Evolutionary conservation across 2,113 vertebrate genomes (phyloP).

Genomic region (Pycnonotus jocosus): DNA sequence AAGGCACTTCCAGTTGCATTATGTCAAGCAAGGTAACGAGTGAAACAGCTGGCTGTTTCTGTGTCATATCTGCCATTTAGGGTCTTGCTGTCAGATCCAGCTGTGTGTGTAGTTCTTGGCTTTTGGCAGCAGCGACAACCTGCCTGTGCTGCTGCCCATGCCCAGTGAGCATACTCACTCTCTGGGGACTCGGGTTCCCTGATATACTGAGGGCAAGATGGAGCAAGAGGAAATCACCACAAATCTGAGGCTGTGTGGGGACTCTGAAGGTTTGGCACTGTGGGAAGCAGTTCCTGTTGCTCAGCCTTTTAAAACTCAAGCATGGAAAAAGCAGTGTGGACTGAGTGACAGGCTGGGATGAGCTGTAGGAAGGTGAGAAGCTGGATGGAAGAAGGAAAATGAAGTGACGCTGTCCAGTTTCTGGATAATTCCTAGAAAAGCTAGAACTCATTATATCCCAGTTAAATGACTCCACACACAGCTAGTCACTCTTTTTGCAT

Average conservation of each 20-base stretch:
- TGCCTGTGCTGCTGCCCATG: not conserved
- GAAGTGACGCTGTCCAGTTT: accelerated
- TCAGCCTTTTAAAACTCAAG: not conserved
- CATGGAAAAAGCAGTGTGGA: accelerated
- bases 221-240: not conserved
- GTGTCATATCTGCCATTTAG: not conserved
- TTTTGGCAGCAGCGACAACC: not conserved
- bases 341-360: not conserved
- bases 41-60: not conserved
- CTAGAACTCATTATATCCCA: not conserved
- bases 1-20: not conserved
- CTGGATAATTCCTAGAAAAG: not conserved
- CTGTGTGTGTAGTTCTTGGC: accelerated
- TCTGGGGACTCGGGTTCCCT: not conserved
- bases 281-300: not conserved
- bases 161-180: accelerated
- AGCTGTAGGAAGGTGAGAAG: not conserved
- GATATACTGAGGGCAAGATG: not conserved
- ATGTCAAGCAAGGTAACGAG: not conserved
- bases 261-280: accelerated
- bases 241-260: not conserved
- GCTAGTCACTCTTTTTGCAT: not conserved
- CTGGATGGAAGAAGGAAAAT: not conserved
- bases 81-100: not conserved
- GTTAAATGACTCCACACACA: not conserved